These are phyloP conservation scores for Perizoma affinitatum DNA, from an alignment of 2,888 invertebrate species.

Conservation along the genomic window DNA sequence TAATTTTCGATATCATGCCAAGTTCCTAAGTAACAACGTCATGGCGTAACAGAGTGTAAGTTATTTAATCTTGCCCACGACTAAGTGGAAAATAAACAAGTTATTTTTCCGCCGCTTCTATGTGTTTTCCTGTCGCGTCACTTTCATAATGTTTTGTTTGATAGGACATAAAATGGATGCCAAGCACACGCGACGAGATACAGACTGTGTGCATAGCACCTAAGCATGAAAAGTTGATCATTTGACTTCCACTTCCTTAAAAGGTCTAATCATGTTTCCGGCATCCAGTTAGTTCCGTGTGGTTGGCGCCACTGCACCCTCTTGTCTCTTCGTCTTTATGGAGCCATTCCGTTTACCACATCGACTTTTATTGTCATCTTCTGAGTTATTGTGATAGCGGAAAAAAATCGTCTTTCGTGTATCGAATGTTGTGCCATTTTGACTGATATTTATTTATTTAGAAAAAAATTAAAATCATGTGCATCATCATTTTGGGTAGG, in stretches of 20 bases:
- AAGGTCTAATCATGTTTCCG: conserved; percentile 42
- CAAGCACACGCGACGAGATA: too few species aligned
- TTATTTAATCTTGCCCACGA: background rate
- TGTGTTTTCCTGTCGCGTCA: too few species aligned
- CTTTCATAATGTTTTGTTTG: too few species aligned
- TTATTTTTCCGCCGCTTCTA: too few species aligned
- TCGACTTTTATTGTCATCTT: conserved; percentile 50
- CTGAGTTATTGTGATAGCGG: conserved; percentile 45
- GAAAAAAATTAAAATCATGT: background rate
- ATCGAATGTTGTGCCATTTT: background rate
- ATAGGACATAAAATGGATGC: too few species aligned
- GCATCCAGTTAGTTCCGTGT: conserved; percentile 50
- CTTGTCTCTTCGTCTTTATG: conserved; percentile 52
- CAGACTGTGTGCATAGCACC: too few species aligned
- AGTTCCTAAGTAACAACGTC: background rate
- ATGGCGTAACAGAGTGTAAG: conserved; percentile 5
- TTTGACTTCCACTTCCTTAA: conserved; percentile 22
- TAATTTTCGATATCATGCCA: conserved; percentile 32
- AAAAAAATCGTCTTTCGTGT: conserved; percentile 31
- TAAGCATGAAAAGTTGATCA: conserved; percentile 13
- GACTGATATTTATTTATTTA: background rate
- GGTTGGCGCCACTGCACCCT: conserved; percentile 54
- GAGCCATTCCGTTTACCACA: conserved; percentile 56
- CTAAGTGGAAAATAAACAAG: background rate
- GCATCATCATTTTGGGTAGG: background rate